phyloP scores from a whole-genome alignment of 2,797 vertebrate species.

The Hozukius guyotensis region DNA sequence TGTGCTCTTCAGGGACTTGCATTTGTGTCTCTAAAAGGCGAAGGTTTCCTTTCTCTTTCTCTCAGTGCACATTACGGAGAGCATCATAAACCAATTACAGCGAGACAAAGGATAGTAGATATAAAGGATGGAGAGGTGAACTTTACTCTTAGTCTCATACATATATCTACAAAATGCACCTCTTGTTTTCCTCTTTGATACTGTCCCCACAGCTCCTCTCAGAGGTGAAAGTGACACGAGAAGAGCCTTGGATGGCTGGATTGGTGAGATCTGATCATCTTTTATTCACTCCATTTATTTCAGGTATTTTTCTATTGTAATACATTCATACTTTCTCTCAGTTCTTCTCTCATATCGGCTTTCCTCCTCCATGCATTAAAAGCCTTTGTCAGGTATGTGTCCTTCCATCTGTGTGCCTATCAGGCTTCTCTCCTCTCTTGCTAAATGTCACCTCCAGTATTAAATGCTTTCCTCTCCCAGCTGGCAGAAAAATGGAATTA shows the following conservation, averaged over 20 bases:
- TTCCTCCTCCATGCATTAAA: conserved; percentile 24
- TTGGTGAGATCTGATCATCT: conserved; percentile 5
- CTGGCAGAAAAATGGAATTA: conserved; percentile 63
- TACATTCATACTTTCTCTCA: not conserved
- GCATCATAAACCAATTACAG: conserved; percentile 58
- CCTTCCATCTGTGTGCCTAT: conserved; percentile 48
- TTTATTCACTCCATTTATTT: conserved; percentile 8
- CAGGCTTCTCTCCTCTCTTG: conserved; percentile 31
- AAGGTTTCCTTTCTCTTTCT: conserved; percentile 21
- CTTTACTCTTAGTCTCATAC: conserved; percentile 14
- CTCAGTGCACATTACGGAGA: conserved; percentile 40
- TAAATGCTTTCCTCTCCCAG: conserved; percentile 53
- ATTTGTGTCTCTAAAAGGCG: conserved; percentile 55
- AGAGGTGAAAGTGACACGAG: conserved; percentile 15
- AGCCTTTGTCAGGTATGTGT: conserved; percentile 51
- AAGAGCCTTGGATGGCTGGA: conserved; percentile 1
- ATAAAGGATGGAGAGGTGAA: conserved; percentile 28
- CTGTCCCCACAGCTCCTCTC: not conserved
- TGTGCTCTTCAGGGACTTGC: conserved; percentile 43
- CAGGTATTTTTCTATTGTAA: not conserved
- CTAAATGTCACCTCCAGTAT: conserved; percentile 72
- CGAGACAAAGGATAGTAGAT: conserved; percentile 19
- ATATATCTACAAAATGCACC: not conserved
- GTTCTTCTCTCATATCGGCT: conserved; percentile 22
- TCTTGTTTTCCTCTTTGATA: conserved; percentile 1